Conservation (phyloP, 2,888 invertebrate species). For the Erynnis tages region DNA sequence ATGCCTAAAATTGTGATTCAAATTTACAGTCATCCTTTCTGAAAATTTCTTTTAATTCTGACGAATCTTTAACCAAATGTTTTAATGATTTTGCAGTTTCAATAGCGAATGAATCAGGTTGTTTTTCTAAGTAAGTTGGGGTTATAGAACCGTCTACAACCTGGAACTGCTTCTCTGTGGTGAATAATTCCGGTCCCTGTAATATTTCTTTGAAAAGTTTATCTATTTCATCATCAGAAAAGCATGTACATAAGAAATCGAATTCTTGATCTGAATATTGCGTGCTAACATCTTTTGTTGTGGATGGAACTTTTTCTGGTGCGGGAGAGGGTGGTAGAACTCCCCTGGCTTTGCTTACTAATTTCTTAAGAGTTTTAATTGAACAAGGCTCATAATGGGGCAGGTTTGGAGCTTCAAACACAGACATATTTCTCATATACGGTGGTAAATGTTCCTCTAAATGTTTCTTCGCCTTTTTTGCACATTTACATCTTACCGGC, state of each 20-base stretch:
- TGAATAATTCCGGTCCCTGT: constrained; percentile 31
- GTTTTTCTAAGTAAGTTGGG: constrained; percentile 37
- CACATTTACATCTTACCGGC: constrained; percentile 53
- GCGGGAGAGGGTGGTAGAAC: constrained; percentile 34
- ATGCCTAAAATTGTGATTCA: too few relatives aligned
- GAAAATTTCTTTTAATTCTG: constrained; percentile 58
- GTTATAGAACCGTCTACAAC: constrained; percentile 41
- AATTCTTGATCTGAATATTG: constrained; percentile 57
- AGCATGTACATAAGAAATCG: constrained; percentile 57
- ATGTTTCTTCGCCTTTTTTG: constrained; percentile 56
- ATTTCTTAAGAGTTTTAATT: constrained; percentile 43
- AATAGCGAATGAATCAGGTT: constrained; percentile 44
- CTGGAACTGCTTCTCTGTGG: constrained; percentile 32
- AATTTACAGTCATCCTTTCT: constrained; percentile 46
- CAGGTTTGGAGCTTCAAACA: constrained; percentile 48
- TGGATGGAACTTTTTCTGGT: constrained; percentile 37
- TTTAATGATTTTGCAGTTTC: constrained; percentile 51
- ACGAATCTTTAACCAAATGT: constrained; percentile 44
- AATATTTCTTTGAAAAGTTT: constrained; percentile 39
- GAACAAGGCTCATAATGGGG: constrained; percentile 59
- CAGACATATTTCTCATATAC: constrained; percentile 62
- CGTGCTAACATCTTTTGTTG: constrained; percentile 47
- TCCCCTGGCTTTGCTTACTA: constrained; percentile 50
- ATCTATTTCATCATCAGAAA: constrained; percentile 51
- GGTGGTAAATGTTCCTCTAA: constrained; percentile 59